phyloP scores from a whole-genome alignment of 1,140 invertebrate genomes.

The Neotoxoptera formosana region DNA sequence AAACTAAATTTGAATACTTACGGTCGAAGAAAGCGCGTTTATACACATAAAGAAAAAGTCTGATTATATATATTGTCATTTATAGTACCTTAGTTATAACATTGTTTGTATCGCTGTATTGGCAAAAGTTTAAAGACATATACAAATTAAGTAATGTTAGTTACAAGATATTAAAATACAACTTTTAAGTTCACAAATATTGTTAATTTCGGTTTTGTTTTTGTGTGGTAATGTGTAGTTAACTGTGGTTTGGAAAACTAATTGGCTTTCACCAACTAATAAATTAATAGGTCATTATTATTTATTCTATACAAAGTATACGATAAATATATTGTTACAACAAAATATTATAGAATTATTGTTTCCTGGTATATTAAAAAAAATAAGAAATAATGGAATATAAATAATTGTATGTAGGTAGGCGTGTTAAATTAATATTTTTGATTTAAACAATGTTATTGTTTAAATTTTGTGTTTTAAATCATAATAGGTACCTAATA shows the following conservation, averaged over 20 bases:
- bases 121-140: neutral
- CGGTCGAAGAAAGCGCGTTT: neutral
- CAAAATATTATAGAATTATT: neutral
- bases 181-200: neutral
- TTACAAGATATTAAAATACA: neutral
- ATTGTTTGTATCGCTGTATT: neutral
- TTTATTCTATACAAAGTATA: neutral
- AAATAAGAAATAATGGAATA: neutral
- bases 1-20: slow-evolving; percentile 23
- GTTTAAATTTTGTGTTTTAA: too few relatives aligned
- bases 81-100: neutral
- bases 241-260: neutral
- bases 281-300: neutral
- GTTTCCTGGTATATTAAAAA: neutral
- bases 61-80: neutral
- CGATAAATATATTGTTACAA: neutral
- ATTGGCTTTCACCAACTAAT: neutral
- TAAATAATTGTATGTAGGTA: neutral
- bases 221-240: neutral
- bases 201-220: neutral
- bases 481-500: too few relatives aligned
- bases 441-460: neutral
- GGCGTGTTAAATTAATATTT: neutral
- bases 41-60: neutral
- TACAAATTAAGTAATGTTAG: neutral